A percentile compares a stretch with the other conserved stretches of the same genome.
Conservation (phyloP, 2,113 vertebrate species). For the Oxyura jamaicensis region DNA sequence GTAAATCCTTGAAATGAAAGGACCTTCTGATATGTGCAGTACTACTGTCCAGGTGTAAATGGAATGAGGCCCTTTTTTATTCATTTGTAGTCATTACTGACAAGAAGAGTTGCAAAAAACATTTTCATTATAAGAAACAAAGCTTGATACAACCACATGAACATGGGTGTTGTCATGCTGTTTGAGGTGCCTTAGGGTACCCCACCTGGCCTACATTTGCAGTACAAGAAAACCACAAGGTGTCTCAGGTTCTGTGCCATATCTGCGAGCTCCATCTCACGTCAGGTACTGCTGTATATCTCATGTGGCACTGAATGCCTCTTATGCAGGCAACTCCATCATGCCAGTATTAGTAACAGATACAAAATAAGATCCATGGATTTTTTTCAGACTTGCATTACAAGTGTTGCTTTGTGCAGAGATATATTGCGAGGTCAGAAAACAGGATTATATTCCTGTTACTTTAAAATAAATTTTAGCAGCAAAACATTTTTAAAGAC, state of each 20-base stretch:
- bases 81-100: background rate
- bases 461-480: background rate
- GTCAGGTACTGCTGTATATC: background rate
- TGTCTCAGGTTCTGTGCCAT: background rate
- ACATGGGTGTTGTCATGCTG: accelerated
- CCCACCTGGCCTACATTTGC: background rate
- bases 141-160: accelerated
- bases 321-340: background rate
- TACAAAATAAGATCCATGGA: background rate
- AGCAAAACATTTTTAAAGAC: background rate
- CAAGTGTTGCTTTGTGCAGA: background rate
- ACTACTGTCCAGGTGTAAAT: background rate
- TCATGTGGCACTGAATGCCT: background rate
- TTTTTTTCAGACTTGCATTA: background rate
- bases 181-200: background rate
- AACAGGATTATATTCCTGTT: background rate
- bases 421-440: background rate
- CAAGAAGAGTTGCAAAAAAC: background rate
- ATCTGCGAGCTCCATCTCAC: background rate
- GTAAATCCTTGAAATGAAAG: background rate
- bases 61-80: background rate
- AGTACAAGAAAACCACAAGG: background rate
- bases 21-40: background rate
- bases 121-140: background rate
- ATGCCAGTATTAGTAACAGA: background rate